These are phyloP conservation scores for Calidris pygmaea DNA, from an alignment of 2,113 vertebrate species.

Conservation along the genomic window DNA sequence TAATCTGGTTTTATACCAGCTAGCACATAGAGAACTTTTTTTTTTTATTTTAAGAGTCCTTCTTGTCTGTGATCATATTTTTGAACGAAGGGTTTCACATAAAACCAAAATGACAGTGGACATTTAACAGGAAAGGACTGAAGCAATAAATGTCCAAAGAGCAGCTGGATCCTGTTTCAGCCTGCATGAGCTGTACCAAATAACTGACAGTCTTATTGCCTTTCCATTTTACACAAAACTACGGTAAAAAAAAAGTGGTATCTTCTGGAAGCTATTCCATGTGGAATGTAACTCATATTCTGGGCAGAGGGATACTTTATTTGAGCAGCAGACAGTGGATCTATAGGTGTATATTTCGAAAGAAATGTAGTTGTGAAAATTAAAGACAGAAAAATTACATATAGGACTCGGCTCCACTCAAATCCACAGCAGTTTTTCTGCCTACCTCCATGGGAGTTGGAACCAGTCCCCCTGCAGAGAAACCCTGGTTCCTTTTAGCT, in stretches of 20 bases:
- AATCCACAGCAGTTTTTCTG: not conserved
- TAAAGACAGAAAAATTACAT: conserved; percentile 11
- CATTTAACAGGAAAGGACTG: conserved; percentile 56
- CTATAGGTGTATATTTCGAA: not conserved
- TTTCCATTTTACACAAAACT: conserved; percentile 44
- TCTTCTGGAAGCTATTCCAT: conserved; percentile 36
- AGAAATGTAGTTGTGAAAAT: conserved; percentile 7
- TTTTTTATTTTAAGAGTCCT: not conserved
- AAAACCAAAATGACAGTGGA: conserved; percentile 61
- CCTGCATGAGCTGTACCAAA: conserved; percentile 11
- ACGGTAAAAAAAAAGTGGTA: not conserved
- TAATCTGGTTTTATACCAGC: not conserved
- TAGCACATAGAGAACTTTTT: not conserved
- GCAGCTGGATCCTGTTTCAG: conserved; percentile 64
- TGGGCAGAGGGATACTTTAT: not conserved
- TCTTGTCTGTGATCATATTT: conserved; percentile 34
- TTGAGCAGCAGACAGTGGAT: not conserved
- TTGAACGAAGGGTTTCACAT: conserved; percentile 34
- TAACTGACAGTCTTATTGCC: conserved; percentile 58
- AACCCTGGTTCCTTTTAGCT: not conserved
- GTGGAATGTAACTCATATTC: conserved; percentile 1
- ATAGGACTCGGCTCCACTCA: not conserved
- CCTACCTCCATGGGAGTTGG: not conserved
- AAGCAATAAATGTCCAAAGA: conserved; percentile 64
- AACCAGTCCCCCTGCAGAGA: not conserved